Base-by-base conservation (phyloP, 2,797 vertebrate species). In the Hybognathus amarus region DNA sequence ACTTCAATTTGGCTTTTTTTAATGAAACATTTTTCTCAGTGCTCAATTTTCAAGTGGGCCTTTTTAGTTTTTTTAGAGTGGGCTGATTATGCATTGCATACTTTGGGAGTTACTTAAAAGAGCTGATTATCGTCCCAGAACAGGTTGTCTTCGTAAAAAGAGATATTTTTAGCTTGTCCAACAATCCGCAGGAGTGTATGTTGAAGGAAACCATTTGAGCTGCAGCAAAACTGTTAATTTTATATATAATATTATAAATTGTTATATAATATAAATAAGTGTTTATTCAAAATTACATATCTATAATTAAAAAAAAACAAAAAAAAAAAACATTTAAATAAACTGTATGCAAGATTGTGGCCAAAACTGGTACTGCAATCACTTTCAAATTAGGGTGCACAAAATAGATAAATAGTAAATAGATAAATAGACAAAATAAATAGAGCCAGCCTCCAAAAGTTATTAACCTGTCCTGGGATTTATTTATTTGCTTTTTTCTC, bases 81-180 rank as follows among this genome's bases (percentile, higher is more conserved):
- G 24, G 24, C 42, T 71, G 40, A 70, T 70, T 27, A 70, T 70
- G n/a, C 40, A 71, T 18, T 70, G n/a, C 40, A 71, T 18, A 71
- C 24, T 50, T 71, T 47, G 45, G 30, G 24, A 71, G 15, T 30
- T 50, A 45, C 40, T 70, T 80, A 17, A 59, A 15, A 54, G n/a
- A 56, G 64, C 24, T 40, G 36, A 38, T 22, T 70, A 69, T 68
- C n/a, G 2, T 64, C 20, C 10, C 15, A 59, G 22, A 20, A 79
- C 18, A 7, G 18, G 13, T 40, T 1, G 24, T 56, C 17, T 79
- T 79, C 40, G 11, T 42, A 24, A 30, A 42, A 77, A 69, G 22
- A 69, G 2, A 68, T 42, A 10, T 17, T 61, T 22, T 77, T 67
- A 22, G 22, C 47, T 59, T 69, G 9, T 33, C 30, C 10, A 6